Conservation (phyloP, 2,797 vertebrate species). For the Balearica regulorum region DNA sequence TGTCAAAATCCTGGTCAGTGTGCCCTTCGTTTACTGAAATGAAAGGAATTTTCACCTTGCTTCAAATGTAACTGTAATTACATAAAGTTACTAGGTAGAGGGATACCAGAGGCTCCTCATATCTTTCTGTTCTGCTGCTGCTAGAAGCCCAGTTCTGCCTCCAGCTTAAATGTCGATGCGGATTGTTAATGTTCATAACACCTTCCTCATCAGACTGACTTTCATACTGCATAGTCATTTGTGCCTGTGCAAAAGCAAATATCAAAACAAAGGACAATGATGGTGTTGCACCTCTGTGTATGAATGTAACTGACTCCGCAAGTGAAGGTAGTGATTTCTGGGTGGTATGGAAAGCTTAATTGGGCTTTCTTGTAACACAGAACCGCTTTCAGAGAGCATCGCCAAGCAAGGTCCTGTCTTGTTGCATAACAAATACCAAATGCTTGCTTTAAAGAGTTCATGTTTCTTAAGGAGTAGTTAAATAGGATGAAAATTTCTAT, state of each 20-base stretch:
- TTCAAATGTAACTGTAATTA: constrained; percentile 81
- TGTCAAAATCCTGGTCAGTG: constrained; percentile 62
- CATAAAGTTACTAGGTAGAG: not conserved
- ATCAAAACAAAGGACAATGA: not conserved
- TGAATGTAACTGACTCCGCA: not conserved
- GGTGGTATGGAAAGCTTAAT: not conserved
- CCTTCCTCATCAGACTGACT: not conserved
- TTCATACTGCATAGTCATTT: not conserved
- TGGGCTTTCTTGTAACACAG: not conserved
- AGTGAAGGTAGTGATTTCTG: not conserved
- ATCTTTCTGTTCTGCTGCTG: not conserved
- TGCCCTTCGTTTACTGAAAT: constrained; percentile 71
- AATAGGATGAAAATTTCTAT: not conserved
- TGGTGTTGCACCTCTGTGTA: not conserved
- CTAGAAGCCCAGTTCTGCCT: not conserved
- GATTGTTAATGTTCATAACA: not conserved
- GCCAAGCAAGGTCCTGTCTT: not conserved
- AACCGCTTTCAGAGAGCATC: not conserved
- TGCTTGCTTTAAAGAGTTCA: not conserved
- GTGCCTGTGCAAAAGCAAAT: not conserved
- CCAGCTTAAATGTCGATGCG: not conserved
- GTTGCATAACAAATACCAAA: not conserved
- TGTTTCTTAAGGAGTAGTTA: not conserved
- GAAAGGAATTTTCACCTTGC: constrained; percentile 83
- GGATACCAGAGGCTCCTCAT: not conserved